Evolutionary conservation across 1,140 invertebrate genomes (phyloP), one percentile per base, ranked within the genome.

Genomic region (Oryctes rhinoceros): DNA sequence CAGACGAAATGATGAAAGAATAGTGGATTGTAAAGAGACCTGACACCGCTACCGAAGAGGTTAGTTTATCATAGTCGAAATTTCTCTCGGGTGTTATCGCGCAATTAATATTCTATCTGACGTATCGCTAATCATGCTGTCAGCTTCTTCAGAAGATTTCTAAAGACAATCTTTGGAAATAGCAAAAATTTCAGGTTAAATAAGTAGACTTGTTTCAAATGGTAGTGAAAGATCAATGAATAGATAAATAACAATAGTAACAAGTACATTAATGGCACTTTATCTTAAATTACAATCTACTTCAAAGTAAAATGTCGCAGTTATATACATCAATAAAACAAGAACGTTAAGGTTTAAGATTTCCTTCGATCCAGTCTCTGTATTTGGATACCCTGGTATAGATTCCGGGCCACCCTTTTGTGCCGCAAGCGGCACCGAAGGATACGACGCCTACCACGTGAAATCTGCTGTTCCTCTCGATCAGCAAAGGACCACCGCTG

Each of bases 371-470:
- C 91, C 91, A 93, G 47, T 85, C 84, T 2, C 89, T 39, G 82
- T 91, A 92, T 7, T 87, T 78, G 2, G 88, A 86, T 0, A 92
- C 87, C 71, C 87, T 87, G 3, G 90, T 92, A 80, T 93, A 93
- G 5, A 93, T 88, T 9, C 91, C 91, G 1, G 92, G 91, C 80
- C 87, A 88, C 9, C 89, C 89, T 59, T 88, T 85, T 78, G 84
- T 83, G 4, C 91, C 92, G 83, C 92, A 93, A 9, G 84, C 83
- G 15, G 88, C 87, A 2, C 93, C 93, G 86, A 91, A 91, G 18
- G 91, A 91, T 0, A 91, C 91, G 37, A 92, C 84, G 4, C 91
- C 91, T 24, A 89, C 86, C 76, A 88, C 82, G 49, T 87, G 87
- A 87, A 88, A 91, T 24, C 86, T 48, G 20, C n/a, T 7, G n/a